A percentile compares a stretch with the other conserved stretches of the same genome.
Conservation (phyloP, 2,888 invertebrate species). For the Merodon equestris region DNA sequence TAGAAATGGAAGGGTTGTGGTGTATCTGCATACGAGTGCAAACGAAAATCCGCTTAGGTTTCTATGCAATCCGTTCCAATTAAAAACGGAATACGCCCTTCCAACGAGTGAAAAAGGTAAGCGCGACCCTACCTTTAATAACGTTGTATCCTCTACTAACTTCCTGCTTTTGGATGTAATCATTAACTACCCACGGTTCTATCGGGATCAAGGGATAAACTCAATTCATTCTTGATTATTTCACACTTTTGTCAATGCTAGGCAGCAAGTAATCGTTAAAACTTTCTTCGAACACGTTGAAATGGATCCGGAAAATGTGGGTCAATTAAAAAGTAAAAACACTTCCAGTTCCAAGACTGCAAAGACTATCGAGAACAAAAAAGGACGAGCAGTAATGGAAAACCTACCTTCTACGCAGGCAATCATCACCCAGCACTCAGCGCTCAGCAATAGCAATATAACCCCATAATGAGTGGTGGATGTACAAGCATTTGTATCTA, state of each 20-base stretch:
- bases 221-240: too few species aligned
- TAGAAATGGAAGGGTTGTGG: too few species aligned
- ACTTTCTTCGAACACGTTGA: slow-evolving; percentile 30
- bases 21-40: too few species aligned
- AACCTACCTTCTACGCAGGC: slow-evolving; percentile 11
- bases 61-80: too few species aligned
- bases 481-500: slow-evolving; percentile 15
- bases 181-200: too few species aligned
- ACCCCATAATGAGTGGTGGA: slow-evolving; percentile 48
- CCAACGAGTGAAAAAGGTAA: too few species aligned
- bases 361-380: slow-evolving; percentile 6
- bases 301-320: slow-evolving; percentile 43
- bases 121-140: too few species aligned
- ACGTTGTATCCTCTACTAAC: too few species aligned
- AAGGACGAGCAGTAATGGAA: slow-evolving; percentile 31
- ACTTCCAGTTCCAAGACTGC: slow-evolving; percentile 15
- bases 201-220: too few species aligned
- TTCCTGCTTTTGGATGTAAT: too few species aligned
- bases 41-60: too few species aligned
- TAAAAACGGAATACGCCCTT: too few species aligned
- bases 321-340: slow-evolving; percentile 57
- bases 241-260: slow-evolving; percentile 35
- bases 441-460: slow-evolving; percentile 33
- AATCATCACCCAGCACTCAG: slow-evolving; percentile 18
- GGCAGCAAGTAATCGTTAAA: slow-evolving; percentile 53